A percentile compares a stretch with the other conserved stretches of the same genome.
phyloP scores from a whole-genome alignment of 2,113 vertebrate genomes.

The Panurus biarmicus region DNA sequence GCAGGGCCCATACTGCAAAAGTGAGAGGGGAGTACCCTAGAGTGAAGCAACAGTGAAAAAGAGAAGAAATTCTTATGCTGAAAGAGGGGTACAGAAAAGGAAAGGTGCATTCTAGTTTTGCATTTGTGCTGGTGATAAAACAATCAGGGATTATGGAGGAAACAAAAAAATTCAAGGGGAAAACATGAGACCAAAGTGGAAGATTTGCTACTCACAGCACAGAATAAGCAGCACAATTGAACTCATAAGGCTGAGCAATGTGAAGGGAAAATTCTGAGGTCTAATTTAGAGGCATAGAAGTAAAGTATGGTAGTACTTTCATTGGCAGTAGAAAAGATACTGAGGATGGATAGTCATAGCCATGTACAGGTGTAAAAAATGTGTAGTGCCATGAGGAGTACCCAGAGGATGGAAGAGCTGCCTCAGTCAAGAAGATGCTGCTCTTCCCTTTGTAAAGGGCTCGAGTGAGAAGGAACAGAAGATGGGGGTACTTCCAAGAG shows the following conservation, averaged over 20 bases:
- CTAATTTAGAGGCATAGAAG: background rate
- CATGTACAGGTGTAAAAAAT: background rate
- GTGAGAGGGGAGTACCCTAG: fast-evolving
- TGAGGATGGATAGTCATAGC: background rate
- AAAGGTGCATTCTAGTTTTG: background rate
- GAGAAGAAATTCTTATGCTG: background rate
- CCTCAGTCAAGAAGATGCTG: background rate
- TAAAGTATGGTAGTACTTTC: background rate
- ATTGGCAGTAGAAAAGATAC: background rate
- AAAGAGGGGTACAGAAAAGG: background rate
- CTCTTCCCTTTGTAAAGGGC: background rate
- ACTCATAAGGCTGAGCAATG: background rate
- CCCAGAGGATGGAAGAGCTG: background rate
- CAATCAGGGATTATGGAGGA: background rate
- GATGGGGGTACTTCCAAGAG: background rate
- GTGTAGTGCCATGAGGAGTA: background rate
- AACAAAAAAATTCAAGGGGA: background rate
- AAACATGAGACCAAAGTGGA: background rate
- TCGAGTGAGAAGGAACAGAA: background rate
- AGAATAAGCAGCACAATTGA: background rate
- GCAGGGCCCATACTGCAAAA: background rate
- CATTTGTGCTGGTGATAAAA: background rate
- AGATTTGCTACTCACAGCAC: background rate
- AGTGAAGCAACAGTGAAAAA: background rate
- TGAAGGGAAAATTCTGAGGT: background rate